Percentiles rank a stretch among this genome's conserved stretches.
Evolutionary conservation across 2,888 invertebrate species (phyloP).

Genomic region (Dexiosoma caninum): DNA sequence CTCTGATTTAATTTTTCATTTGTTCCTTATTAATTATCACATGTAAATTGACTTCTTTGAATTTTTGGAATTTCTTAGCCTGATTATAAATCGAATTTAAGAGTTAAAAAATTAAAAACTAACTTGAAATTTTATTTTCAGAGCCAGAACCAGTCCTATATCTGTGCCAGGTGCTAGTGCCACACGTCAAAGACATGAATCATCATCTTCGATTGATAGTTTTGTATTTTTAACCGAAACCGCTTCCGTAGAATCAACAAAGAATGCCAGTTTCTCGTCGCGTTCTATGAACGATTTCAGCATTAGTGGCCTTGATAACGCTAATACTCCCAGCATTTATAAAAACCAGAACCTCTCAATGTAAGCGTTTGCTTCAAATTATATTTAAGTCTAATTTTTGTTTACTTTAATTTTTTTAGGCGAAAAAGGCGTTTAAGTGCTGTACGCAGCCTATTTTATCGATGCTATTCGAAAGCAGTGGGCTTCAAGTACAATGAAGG

Average conservation of each 20-base stretch:
- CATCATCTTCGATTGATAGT: constrained; percentile 81
- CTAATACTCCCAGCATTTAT: constrained; percentile 40
- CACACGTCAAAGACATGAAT: constrained; percentile 80
- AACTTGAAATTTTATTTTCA: constrained; percentile 54
- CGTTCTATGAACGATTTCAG: constrained; percentile 51
- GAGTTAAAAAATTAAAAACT: no score
- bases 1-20: no score
- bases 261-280: constrained; percentile 73
- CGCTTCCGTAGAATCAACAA: constrained; percentile 79
- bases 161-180: constrained; percentile 80
- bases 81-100: no score
- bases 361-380: constrained; percentile 21
- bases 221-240: constrained; percentile 85
- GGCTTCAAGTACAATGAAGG: constrained; percentile 76
- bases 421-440: constrained; percentile 73
- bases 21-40: no score
- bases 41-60: no score
- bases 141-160: constrained; percentile 81
- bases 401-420: constrained; percentile 63
- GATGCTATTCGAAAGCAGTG: constrained; percentile 73
- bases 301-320: constrained; percentile 13
- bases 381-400: background rate
- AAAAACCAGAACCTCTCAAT: constrained; percentile 5
- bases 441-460: constrained; percentile 73
- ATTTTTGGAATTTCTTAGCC: background rate